These are phyloP conservation scores for Drosophila mayaguana DNA, from an alignment of 2,888 invertebrate species.

Conservation along the genomic window DNA sequence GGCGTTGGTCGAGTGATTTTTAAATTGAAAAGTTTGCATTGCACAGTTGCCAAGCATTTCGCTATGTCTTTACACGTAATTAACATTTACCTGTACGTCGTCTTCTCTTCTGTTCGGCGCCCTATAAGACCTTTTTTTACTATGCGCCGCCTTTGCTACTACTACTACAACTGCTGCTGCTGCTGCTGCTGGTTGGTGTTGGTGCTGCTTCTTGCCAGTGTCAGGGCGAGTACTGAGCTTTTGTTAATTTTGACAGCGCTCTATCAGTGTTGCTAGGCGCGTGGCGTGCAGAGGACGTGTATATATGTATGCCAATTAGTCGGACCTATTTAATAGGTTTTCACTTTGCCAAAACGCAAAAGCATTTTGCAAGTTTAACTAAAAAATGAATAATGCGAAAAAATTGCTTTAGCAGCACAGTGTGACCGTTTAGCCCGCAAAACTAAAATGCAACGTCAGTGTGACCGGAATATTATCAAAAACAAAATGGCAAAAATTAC, in stretches of 20 bases:
- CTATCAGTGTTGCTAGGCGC: constrained; percentile 13
- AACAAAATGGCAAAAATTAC: neutral
- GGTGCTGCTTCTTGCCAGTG: constrained; percentile 53
- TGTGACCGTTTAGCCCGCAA: constrained; percentile 55
- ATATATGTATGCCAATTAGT: constrained; percentile 19
- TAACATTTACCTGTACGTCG: constrained; percentile 49
- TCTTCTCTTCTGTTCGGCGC: constrained; percentile 26
- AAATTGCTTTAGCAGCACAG: constrained; percentile 64
- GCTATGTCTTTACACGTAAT: constrained; percentile 31
- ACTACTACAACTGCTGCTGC: constrained; percentile 43
- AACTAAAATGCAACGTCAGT: constrained; percentile 18
- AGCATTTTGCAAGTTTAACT: constrained; percentile 58
- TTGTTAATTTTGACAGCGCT: constrained; percentile 30
- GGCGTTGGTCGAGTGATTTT: constrained; percentile 5
- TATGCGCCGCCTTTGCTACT: constrained; percentile 49
- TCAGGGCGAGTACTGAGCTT: constrained; percentile 63
- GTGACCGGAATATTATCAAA: constrained; percentile 7
- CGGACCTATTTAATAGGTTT: constrained; percentile 48
- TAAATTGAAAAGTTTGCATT: constrained; percentile 12
- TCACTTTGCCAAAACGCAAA: constrained; percentile 45
- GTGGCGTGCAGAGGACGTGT: constrained; percentile 15
- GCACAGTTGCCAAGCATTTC: constrained; percentile 20
- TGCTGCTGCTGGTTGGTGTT: constrained; percentile 49
- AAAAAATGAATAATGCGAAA: constrained; percentile 63
- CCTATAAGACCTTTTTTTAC: constrained; percentile 48